phyloP scores from a whole-genome alignment of 2,888 invertebrate species.

The Gisinianus flammeolus region DNA sequence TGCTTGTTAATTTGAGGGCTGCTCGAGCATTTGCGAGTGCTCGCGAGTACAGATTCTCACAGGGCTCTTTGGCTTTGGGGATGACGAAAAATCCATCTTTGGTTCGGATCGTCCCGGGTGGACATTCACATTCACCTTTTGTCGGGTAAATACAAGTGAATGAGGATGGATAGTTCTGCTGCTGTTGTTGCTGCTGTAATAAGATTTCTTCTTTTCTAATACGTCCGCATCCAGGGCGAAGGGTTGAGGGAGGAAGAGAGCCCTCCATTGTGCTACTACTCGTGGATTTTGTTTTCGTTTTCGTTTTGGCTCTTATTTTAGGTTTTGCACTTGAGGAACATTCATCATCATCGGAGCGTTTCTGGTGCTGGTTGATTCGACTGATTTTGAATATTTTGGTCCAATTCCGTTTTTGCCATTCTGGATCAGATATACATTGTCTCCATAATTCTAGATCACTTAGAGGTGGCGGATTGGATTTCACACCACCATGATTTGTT shows the following conservation, averaged over 20 bases:
- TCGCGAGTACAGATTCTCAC: neutral
- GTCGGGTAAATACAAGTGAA: slow-evolving; percentile 1
- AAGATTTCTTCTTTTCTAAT: too few relatives aligned
- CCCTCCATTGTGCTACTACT: neutral
- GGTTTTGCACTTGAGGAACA: too few relatives aligned
- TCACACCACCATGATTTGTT: too few relatives aligned
- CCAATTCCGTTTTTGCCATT: neutral
- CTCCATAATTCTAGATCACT: neutral
- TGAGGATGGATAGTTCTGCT: neutral
- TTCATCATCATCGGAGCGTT: too few relatives aligned
- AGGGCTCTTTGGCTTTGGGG: neutral
- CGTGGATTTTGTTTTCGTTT: neutral
- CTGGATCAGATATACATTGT: neutral
- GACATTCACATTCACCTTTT: neutral
- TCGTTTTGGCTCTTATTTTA: too few relatives aligned
- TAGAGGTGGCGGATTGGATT: too few relatives aligned
- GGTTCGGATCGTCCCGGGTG: neutral
- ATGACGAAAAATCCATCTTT: slow-evolving; percentile 4
- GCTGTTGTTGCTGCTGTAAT: neutral
- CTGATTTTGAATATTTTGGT: neutral
- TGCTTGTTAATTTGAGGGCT: neutral
- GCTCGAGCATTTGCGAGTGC: neutral
- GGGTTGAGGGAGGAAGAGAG: neutral
- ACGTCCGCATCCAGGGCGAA: neutral
- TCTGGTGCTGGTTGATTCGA: neutral